These are phyloP conservation scores for Hypothenemus hampei DNA, from an alignment of 1,140 invertebrate genomes.

Conservation along the genomic window DNA sequence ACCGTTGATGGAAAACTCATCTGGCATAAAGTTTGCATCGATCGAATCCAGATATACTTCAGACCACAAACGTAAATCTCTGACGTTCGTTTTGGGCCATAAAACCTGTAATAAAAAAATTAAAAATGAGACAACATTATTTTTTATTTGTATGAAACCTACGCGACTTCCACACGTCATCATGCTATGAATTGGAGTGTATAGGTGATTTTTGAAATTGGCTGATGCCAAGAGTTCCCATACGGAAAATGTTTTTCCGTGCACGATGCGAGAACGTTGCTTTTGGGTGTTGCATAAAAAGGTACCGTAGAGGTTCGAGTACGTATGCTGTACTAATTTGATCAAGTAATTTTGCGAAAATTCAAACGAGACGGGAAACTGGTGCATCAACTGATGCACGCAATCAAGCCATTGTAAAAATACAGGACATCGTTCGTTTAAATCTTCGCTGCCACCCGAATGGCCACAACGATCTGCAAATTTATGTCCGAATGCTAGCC, in stretches of 20 bases:
- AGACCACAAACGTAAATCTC: slow-evolving; percentile 77
- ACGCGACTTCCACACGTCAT: slow-evolving; percentile 22
- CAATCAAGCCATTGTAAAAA: slow-evolving; percentile 98
- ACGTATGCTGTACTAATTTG: slow-evolving; percentile 90
- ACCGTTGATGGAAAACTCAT: slow-evolving; percentile 25
- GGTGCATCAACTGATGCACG: slow-evolving; percentile 83
- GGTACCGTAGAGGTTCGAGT: slow-evolving; percentile 94
- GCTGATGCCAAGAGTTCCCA: slow-evolving; percentile 79
- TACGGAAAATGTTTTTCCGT: slow-evolving; percentile 74
- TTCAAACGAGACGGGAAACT: slow-evolving; percentile 92
- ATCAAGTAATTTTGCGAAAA: slow-evolving; percentile 92
- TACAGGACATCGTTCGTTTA: slow-evolving; percentile 90
- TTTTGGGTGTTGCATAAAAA: slow-evolving; percentile 88
- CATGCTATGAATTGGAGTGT: slow-evolving; percentile 54
- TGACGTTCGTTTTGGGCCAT: slow-evolving; percentile 78
- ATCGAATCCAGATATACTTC: slow-evolving; percentile 73
- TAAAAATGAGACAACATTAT: neutral
- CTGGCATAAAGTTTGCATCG: slow-evolving; percentile 43
- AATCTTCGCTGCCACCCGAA: slow-evolving; percentile 73
- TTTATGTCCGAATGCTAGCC: slow-evolving; percentile 96
- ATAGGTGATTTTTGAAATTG: slow-evolving; percentile 83
- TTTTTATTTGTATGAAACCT: slow-evolving; percentile 1
- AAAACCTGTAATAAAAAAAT: slow-evolving; percentile 58
- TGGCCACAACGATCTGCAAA: slow-evolving; percentile 93
- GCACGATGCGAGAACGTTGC: slow-evolving; percentile 66